Conservation (phyloP, 2,113 vertebrate genomes). For the Thomomys bottae region DNA sequence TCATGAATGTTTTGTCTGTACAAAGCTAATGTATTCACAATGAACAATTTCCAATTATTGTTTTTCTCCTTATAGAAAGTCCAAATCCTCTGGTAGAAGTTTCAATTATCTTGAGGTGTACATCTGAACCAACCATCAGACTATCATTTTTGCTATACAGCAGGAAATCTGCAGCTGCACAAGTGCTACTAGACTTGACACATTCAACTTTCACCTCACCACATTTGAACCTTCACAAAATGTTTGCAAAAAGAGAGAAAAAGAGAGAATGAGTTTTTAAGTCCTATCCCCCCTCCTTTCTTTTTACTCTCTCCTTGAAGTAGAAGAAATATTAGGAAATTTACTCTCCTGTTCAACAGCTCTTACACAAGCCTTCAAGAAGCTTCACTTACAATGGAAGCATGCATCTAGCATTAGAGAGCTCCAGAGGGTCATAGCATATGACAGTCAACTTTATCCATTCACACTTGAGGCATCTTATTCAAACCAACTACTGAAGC, state of each 20-base stretch:
- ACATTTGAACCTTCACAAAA: constrained; percentile 41
- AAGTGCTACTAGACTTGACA: constrained; percentile 68
- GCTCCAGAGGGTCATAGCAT: constrained; percentile 22
- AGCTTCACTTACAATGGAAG: constrained; percentile 12
- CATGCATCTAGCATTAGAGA: constrained; percentile 45
- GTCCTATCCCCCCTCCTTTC: neutral
- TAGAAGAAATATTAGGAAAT: constrained; percentile 73
- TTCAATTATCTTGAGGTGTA: constrained; percentile 81
- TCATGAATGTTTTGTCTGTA: constrained; percentile 89
- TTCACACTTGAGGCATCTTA: constrained; percentile 61
- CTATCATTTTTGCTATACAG: constrained; percentile 56
- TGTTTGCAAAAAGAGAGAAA: neutral
- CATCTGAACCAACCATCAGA: constrained; percentile 68
- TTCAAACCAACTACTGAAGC: constrained; percentile 59
- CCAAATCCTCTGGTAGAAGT: constrained; percentile 84
- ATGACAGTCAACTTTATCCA: constrained; percentile 53
- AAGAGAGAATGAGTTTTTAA: constrained; percentile 9
- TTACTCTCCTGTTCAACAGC: constrained; percentile 49
- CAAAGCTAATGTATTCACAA: constrained; percentile 88
- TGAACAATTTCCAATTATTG: constrained; percentile 87
- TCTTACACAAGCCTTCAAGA: constrained; percentile 49
- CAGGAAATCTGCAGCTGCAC: constrained; percentile 44
- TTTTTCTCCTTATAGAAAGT: constrained; percentile 84
- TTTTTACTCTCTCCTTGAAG: constrained; percentile 28
- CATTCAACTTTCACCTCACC: constrained; percentile 47